phyloP scores from a whole-genome alignment of 2,888 invertebrate genomes.

The Rhopalosiphum nymphaeae region DNA sequence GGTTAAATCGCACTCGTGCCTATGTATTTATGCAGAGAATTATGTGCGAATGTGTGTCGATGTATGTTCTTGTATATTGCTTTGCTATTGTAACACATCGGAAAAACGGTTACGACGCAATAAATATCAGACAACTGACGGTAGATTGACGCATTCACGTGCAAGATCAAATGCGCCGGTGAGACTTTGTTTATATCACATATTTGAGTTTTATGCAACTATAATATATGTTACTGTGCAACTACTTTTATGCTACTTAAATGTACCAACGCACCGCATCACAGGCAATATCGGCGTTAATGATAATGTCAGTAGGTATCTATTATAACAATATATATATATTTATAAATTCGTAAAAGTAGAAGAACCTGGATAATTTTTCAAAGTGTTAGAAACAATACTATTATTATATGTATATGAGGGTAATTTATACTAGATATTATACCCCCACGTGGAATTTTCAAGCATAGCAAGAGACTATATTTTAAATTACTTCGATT shows the following conservation, averaged over 20 bases:
- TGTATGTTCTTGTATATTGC: not conserved
- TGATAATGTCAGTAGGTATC: not conserved
- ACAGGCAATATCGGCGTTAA: not conserved
- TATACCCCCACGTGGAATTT: not conserved
- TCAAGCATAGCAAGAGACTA: not conserved
- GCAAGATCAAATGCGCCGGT: not conserved
- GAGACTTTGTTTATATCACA: slow-evolving; percentile 17
- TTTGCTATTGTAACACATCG: not conserved
- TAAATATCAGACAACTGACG: not conserved
- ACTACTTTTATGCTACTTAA: not conserved
- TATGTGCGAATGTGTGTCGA: not conserved
- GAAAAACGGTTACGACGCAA: not conserved
- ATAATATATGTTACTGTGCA: too few relatives aligned
- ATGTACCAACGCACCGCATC: fast-evolving
- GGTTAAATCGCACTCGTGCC: not conserved
- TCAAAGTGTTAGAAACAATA: not conserved
- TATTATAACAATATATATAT: not conserved
- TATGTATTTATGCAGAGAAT: not conserved
- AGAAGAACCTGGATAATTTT: not conserved
- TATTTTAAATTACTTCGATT: not conserved
- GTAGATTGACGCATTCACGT: not conserved
- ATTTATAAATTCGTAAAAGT: not conserved
- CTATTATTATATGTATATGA: not conserved
- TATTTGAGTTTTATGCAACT: not conserved
- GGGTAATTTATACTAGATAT: not conserved